Conservation (phyloP, 1,140 invertebrate species). For the Parapsyche elsis region DNA sequence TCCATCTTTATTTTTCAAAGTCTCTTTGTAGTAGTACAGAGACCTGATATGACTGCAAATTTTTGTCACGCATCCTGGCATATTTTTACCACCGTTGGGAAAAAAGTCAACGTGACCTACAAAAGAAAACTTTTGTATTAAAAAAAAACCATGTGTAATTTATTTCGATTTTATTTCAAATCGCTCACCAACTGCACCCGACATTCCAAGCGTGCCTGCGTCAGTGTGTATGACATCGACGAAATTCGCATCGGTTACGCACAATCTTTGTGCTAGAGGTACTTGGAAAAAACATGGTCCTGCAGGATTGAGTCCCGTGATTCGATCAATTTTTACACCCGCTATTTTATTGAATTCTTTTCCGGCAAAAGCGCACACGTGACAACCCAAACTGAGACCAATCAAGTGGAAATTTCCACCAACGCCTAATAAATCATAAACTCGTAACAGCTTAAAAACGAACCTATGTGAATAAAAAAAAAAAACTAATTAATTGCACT, state of each 20-base stretch:
- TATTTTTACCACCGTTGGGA: not conserved
- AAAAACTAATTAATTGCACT: slow-evolving; percentile 48
- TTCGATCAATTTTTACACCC: not conserved
- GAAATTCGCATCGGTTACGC: slow-evolving; percentile 66
- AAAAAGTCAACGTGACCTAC: slow-evolving; percentile 30
- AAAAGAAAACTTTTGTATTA: not conserved
- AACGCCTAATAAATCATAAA: no score
- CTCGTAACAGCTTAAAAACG: no score
- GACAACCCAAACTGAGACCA: slow-evolving; percentile 67
- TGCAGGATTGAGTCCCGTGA: slow-evolving; percentile 70
- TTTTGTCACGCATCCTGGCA: not conserved
- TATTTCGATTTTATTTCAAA: no score
- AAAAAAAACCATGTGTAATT: not conserved
- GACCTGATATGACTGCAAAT: not conserved
- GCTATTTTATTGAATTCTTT: slow-evolving; percentile 58
- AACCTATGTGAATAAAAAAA: no score
- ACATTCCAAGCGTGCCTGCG: slow-evolving; percentile 67
- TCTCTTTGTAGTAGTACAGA: not conserved
- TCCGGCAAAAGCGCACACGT: slow-evolving; percentile 67
- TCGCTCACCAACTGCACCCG: not conserved
- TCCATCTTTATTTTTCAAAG: not conserved
- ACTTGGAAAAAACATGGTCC: slow-evolving; percentile 71
- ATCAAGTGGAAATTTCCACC: not conserved
- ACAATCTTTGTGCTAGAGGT: slow-evolving; percentile 65
- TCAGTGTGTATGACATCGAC: slow-evolving; percentile 72